Percentiles rank a stretch among this genome's conserved stretches.
Evolutionary conservation across 1,140 invertebrate genomes (phyloP).

Genomic region (Lamellibrachia luymesi): DNA sequence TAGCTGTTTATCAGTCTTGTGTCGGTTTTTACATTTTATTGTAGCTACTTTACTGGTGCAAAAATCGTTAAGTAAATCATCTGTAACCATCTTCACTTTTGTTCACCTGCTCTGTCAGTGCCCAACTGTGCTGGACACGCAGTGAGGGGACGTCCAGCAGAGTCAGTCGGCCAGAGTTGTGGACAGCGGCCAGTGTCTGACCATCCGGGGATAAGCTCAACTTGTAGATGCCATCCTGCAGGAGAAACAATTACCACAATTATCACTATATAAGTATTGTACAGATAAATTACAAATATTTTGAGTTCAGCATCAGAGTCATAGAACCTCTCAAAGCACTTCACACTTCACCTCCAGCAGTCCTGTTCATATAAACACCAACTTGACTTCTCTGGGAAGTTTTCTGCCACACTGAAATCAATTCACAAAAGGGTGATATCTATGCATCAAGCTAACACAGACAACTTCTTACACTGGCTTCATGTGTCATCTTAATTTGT

Average conservation of each 20-base stretch:
- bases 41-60: background rate
- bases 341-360: slow-evolving; percentile 30
- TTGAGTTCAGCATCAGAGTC: background rate
- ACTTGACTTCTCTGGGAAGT: too few relatives aligned
- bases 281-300: background rate
- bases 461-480: too few relatives aligned
- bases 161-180: slow-evolving; percentile 71
- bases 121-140: slow-evolving; percentile 60
- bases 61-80: too few relatives aligned
- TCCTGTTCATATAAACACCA: background rate
- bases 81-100: background rate
- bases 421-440: too few relatives aligned
- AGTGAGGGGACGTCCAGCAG: slow-evolving; percentile 73
- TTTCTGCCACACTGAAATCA: too few relatives aligned
- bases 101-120: slow-evolving; percentile 60
- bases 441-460: too few relatives aligned
- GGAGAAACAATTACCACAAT: slow-evolving; percentile 12
- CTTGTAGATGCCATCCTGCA: slow-evolving; percentile 64
- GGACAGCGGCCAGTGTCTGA: slow-evolving; percentile 65
- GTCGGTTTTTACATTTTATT: background rate
- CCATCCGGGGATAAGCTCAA: slow-evolving; percentile 68
- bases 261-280: background rate
- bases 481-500: too few relatives aligned
- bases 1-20: too few relatives aligned
- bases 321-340: background rate